These are phyloP conservation scores for Anarhynchus alexandrinus DNA, from an alignment of 2,113 vertebrate species.

Conservation along the genomic window DNA sequence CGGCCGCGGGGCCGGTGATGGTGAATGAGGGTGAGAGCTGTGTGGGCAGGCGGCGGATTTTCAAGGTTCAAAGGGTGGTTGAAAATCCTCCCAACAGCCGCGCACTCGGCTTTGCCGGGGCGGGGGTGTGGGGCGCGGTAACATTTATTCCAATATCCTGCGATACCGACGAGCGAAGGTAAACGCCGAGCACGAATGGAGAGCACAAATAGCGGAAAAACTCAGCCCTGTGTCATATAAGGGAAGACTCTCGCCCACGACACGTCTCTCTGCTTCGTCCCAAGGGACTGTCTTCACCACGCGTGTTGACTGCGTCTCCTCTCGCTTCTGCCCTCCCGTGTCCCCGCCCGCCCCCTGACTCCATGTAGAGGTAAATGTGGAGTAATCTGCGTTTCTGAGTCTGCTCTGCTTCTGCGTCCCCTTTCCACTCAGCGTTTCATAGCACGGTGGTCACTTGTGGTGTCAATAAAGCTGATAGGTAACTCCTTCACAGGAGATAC, in stretches of 20 bases:
- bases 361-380: not conserved
- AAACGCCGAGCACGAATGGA: not conserved
- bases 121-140: fast-evolving
- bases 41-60: not conserved
- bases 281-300: no score
- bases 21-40: not conserved
- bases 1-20: not conserved
- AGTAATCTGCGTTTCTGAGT: not conserved
- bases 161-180: no score
- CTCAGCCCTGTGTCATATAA: not conserved
- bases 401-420: not conserved
- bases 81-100: not conserved
- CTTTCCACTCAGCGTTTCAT: not conserved
- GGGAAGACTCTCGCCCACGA: not conserved
- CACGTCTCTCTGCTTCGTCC: not conserved
- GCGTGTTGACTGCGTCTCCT: not conserved
- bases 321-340: not conserved
- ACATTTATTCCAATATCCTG: not conserved
- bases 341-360: not conserved
- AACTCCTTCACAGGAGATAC: no score
- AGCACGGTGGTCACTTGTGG: not conserved
- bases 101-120: fast-evolving
- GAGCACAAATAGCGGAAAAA: not conserved
- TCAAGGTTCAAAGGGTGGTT: not conserved
- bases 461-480: not conserved